Conservation (phyloP, 2,113 vertebrate species). For the Notiomystis cincta region DNA sequence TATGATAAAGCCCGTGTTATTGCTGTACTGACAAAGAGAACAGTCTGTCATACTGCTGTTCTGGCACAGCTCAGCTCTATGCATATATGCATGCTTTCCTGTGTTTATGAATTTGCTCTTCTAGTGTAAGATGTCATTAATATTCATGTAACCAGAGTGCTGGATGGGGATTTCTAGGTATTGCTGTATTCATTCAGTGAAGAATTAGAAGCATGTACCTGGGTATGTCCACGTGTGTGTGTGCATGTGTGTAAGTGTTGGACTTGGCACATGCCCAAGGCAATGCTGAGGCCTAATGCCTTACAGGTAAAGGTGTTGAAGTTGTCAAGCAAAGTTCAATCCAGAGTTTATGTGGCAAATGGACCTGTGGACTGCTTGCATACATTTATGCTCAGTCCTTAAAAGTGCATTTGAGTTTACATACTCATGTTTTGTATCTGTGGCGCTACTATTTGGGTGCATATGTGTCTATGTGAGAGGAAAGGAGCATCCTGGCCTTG, state of each 20-base stretch:
- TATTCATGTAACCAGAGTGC: neutral
- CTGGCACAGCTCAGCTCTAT: neutral
- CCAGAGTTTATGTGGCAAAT: neutral
- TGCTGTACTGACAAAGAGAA: neutral
- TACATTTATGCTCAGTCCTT: neutral
- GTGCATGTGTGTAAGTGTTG: neutral
- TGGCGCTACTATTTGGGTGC: neutral
- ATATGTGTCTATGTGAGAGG: neutral
- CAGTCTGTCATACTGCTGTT: neutral
- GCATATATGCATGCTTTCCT: neutral
- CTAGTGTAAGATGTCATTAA: neutral
- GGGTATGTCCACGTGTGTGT: neutral
- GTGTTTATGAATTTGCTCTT: neutral
- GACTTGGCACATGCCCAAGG: neutral
- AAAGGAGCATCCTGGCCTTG: neutral
- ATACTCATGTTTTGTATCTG: neutral
- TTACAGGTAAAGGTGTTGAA: neutral
- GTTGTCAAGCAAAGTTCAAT: neutral
- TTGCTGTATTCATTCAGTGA: neutral
- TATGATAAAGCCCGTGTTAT: neutral
- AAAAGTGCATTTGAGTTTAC: neutral
- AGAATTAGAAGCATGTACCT: neutral
- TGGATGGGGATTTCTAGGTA: neutral
- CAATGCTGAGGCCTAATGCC: rapidly evolving
- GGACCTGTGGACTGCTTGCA: neutral